These are phyloP conservation scores for Polyommatus iphigenia DNA, from an alignment of 2,888 invertebrate genomes.

Conservation along the genomic window DNA sequence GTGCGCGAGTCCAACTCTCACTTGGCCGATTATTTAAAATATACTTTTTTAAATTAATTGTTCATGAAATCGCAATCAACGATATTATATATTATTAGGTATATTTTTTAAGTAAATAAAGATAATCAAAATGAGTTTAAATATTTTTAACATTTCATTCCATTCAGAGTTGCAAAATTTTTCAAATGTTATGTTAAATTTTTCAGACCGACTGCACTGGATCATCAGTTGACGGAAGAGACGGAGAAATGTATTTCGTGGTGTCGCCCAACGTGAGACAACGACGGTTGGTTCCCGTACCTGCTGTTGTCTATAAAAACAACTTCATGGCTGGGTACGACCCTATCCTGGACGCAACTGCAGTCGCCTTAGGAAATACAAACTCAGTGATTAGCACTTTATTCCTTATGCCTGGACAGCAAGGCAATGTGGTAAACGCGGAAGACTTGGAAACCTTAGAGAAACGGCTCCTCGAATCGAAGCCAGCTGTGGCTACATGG, in stretches of 20 bases:
- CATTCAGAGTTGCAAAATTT: neutral
- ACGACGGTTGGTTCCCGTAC: conserved; percentile 89
- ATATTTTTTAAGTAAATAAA: too few species aligned
- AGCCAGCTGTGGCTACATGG: conserved; percentile 86
- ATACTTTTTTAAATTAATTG: too few species aligned
- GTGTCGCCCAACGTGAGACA: conserved; percentile 89
- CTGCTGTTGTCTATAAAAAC: conserved; percentile 88
- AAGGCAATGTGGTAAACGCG: conserved; percentile 88
- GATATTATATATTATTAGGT: too few species aligned
- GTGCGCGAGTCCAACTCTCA: too few species aligned
- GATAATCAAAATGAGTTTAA: too few species aligned
- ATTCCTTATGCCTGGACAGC: conserved; percentile 92
- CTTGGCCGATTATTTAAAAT: too few species aligned
- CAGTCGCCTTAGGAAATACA: conserved; percentile 86
- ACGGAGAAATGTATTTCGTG: conserved; percentile 93
- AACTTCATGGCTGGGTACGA: conserved; percentile 93
- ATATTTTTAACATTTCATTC: too few species aligned
- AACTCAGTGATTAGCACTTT: conserved; percentile 88
- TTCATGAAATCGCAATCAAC: too few species aligned
- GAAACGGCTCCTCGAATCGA: conserved; percentile 83
- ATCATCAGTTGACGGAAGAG: conserved; percentile 87
- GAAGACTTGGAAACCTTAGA: conserved; percentile 89
- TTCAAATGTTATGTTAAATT: conserved; percentile 21
- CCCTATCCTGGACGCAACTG: conserved; percentile 90
- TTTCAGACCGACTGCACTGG: conserved; percentile 89